These are phyloP conservation scores for Halesus radiatus DNA, from an alignment of 1,140 invertebrate genomes.

Conservation along the genomic window DNA sequence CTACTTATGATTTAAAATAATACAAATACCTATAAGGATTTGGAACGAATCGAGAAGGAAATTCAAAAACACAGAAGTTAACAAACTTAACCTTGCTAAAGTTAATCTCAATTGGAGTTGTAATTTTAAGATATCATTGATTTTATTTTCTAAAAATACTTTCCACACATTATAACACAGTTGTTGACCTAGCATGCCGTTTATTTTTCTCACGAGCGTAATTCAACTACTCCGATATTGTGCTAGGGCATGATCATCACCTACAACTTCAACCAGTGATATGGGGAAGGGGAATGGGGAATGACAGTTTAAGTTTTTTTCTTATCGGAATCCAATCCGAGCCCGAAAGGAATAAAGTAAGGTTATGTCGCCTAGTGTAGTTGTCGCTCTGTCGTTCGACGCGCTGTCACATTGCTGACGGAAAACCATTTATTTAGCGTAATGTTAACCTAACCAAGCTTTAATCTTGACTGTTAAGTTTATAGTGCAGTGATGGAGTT, in stretches of 20 bases:
- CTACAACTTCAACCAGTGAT: neutral
- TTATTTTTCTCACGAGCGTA: too few species aligned
- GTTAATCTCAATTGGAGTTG: neutral
- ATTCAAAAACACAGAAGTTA: too few species aligned
- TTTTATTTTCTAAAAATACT: too few species aligned
- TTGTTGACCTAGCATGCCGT: too few species aligned
- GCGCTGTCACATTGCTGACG: slow-evolving; percentile 15
- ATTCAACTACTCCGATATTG: too few species aligned
- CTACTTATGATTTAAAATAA: too few species aligned
- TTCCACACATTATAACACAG: too few species aligned
- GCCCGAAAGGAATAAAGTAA: neutral
- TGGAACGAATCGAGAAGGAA: too few species aligned
- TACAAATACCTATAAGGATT: too few species aligned
- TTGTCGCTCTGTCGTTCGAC: neutral
- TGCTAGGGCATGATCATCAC: too few species aligned
- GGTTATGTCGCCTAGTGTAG: neutral
- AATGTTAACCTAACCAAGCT: neutral
- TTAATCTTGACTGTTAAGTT: neutral
- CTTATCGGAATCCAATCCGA: neutral
- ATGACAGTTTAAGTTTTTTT: slow-evolving; percentile 3
- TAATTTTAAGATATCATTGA: neutral
- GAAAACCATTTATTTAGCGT: slow-evolving; percentile 11
- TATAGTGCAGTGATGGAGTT: neutral
- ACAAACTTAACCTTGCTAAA: too few species aligned
- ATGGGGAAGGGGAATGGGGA: neutral